A percentile compares a stretch with the other conserved stretches of the same genome.
phyloP scores from a whole-genome alignment of 1,140 invertebrate genomes.

The Acromyrmex echinatior region DNA sequence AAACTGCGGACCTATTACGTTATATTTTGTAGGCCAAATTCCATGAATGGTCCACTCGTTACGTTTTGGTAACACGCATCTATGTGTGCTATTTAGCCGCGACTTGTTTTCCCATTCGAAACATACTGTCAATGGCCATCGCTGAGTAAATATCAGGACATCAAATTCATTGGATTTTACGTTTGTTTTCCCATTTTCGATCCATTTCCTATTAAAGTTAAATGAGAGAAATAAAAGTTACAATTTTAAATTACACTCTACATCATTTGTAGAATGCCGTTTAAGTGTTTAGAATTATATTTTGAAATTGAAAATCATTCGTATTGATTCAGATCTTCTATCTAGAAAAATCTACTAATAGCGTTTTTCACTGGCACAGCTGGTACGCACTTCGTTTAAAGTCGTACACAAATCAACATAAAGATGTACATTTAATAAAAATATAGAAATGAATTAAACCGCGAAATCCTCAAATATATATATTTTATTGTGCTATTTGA shows the following conservation, averaged over 20 bases:
- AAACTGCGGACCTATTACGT: slow-evolving; percentile 89
- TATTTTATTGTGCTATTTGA: too few species aligned
- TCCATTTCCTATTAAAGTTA: not conserved
- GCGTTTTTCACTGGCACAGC: too few species aligned
- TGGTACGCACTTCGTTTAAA: too few species aligned
- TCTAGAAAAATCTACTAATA: not conserved
- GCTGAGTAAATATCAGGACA: slow-evolving; percentile 92
- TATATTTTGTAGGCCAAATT: slow-evolving; percentile 92
- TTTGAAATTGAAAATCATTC: not conserved
- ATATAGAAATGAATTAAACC: too few species aligned
- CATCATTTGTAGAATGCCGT: not conserved
- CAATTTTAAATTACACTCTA: not conserved
- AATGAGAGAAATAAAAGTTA: not conserved
- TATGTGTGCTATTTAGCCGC: slow-evolving; percentile 82
- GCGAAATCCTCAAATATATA: too few species aligned
- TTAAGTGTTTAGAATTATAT: slow-evolving; percentile 19
- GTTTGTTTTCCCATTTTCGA: not conserved
- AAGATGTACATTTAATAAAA: too few species aligned
- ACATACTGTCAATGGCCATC: slow-evolving; percentile 93
- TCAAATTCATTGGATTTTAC: slow-evolving; percentile 88
- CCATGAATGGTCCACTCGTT: slow-evolving; percentile 93
- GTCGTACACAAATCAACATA: too few species aligned
- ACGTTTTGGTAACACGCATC: slow-evolving; percentile 89
- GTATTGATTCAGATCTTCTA: not conserved
- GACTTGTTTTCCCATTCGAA: slow-evolving; percentile 89